Percentiles rank a stretch among this genome's conserved stretches.
Conservation (phyloP, 2,797 vertebrate species). For the Allenopithecus nigroviridis region DNA sequence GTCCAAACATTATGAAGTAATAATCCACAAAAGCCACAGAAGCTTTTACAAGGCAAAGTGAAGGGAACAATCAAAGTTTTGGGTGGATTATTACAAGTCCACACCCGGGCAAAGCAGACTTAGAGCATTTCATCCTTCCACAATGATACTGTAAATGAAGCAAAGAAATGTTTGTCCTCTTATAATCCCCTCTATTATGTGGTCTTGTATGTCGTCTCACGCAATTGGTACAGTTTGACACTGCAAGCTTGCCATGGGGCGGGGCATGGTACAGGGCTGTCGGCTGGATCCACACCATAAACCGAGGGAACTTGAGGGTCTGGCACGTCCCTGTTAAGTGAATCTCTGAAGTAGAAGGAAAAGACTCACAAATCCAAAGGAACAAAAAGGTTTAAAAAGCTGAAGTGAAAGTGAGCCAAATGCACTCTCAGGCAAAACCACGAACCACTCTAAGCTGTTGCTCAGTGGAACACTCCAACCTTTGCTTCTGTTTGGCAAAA, state of each 20-base stretch:
- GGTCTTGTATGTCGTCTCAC: constrained; percentile 50
- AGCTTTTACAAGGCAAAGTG: constrained; percentile 66
- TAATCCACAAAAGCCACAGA: constrained; percentile 72
- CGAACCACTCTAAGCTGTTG: neutral
- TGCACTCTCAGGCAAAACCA: neutral
- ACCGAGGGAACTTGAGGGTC: neutral
- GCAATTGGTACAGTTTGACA: constrained; percentile 43
- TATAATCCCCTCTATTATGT: constrained; percentile 62
- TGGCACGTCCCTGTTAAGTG: neutral
- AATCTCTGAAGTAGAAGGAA: neutral
- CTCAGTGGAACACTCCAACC: neutral
- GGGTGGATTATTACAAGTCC: constrained; percentile 70
- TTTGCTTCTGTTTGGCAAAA: neutral
- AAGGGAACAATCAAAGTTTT: constrained; percentile 65
- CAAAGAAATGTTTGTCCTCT: constrained; percentile 59
- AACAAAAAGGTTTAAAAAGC: neutral
- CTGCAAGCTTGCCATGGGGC: neutral
- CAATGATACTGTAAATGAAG: constrained; percentile 68
- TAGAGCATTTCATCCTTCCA: constrained; percentile 69
- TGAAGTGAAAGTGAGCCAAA: neutral
- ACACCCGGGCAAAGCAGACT: constrained; percentile 65
- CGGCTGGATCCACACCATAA: neutral
- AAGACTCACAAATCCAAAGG: neutral
- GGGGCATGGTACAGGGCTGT: neutral
- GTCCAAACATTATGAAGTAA: constrained; percentile 63